These are phyloP conservation scores for Carterocephalus palaemon DNA, from an alignment of 2,888 invertebrate genomes.

Conservation along the genomic window DNA sequence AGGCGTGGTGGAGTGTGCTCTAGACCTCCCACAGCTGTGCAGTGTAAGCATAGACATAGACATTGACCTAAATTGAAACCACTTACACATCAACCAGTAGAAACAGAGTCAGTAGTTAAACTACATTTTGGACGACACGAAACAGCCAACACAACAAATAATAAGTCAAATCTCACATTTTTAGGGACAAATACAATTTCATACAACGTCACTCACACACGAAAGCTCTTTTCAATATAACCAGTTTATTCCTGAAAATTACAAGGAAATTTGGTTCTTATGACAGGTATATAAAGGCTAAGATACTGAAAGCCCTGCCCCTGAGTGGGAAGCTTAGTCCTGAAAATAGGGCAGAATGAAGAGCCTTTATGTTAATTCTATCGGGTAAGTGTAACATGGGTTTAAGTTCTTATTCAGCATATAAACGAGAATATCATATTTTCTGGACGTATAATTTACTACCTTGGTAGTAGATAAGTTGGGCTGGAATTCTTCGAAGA, in stretches of 20 bases:
- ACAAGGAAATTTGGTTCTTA: background rate
- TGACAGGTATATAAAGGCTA: background rate
- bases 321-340: background rate
- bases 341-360: slow-evolving; percentile 12
- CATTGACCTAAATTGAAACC: no score
- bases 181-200: slow-evolving; percentile 30
- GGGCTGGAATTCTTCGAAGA: no score
- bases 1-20: no score
- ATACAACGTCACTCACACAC: slow-evolving; percentile 29
- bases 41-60: no score
- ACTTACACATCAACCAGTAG: no score
- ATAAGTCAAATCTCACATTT: slow-evolving; percentile 30
- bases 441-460: no score
- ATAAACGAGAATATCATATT: slow-evolving; percentile 1
- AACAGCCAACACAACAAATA: no score
- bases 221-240: slow-evolving; percentile 27
- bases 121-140: no score
- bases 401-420: slow-evolving; percentile 1
- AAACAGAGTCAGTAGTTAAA: no score
- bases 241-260: slow-evolving; percentile 7
- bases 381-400: slow-evolving; percentile 12
- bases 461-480: no score
- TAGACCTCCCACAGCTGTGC: no score
- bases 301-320: background rate
- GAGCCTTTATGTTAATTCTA: slow-evolving; percentile 18